Percentiles rank a stretch among this genome's conserved stretches.
Conservation (phyloP, 2,113 vertebrate genomes). For the Dipodomys merriami region DNA sequence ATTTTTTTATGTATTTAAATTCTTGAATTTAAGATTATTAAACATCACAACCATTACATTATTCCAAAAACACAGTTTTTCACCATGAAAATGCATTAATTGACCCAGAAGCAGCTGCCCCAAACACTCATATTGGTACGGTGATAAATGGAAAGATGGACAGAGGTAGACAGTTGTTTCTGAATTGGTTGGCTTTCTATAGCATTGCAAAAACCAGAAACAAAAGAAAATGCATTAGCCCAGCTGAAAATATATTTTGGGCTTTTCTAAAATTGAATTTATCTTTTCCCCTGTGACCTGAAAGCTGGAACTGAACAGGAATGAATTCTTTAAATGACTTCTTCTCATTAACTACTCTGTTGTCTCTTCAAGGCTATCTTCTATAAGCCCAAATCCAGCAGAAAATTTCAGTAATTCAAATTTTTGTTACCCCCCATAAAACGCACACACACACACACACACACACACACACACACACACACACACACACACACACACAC, state of each 20-base stretch:
- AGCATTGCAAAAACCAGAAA: constrained; percentile 6
- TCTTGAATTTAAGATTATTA: background rate
- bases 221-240: constrained; percentile 5
- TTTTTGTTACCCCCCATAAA: background rate
- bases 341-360: background rate
- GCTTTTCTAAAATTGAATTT: constrained; percentile 40
- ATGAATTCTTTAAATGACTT: constrained; percentile 44
- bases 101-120: background rate
- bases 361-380: background rate
- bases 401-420: constrained; percentile 22
- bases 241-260: constrained; percentile 7
- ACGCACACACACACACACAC: no score
- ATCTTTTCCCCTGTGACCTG: constrained; percentile 20
- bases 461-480: background rate
- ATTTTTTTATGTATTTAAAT: background rate
- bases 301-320: background rate
- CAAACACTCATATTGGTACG: rapidly evolving
- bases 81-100: background rate
- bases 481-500: no score
- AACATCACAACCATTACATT: background rate
- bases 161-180: background rate
- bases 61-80: no score
- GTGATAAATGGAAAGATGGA: background rate
- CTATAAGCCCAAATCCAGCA: background rate
- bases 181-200: background rate